These are phyloP conservation scores for Dynastes maya DNA, from an alignment of 2,888 invertebrate genomes.

Conservation along the genomic window DNA sequence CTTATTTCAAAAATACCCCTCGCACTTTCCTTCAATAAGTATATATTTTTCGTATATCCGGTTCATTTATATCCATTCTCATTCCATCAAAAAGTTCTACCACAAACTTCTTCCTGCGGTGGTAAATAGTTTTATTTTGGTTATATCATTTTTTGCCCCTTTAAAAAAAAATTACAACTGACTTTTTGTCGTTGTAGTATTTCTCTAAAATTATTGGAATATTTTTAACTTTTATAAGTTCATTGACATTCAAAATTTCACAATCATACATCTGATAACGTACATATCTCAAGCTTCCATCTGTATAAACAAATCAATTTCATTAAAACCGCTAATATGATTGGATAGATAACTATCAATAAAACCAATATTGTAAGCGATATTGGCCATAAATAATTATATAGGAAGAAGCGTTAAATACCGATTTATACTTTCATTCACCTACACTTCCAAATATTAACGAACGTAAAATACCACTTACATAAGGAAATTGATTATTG, in stretches of 20 bases:
- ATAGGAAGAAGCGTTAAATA: neutral
- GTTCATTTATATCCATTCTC: neutral
- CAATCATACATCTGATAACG: neutral
- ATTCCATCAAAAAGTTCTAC: neutral
- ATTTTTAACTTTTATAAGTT: too few species aligned
- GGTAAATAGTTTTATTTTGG: too few species aligned
- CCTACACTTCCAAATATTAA: constrained; percentile 8
- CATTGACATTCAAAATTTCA: neutral
- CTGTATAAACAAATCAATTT: constrained; percentile 3
- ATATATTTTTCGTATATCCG: too few species aligned
- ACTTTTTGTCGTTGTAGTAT: too few species aligned
- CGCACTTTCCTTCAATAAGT: too few species aligned
- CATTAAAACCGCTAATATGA: neutral
- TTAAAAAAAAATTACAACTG: too few species aligned
- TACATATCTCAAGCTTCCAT: neutral
- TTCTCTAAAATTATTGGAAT: too few species aligned
- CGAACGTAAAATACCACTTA: neutral
- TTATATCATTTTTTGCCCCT: too few species aligned
- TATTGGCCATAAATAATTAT: constrained; percentile 15
- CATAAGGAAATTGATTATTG: neutral
- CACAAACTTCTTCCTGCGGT: too few species aligned
- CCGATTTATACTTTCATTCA: constrained; percentile 2
- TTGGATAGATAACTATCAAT: neutral
- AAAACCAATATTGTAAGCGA: neutral
- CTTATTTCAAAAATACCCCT: too few species aligned